Evolutionary conservation across 2,113 vertebrate species (phyloP), one percentile per base, ranked within the genome.

Genomic region (Oceanodroma tethys): DNA sequence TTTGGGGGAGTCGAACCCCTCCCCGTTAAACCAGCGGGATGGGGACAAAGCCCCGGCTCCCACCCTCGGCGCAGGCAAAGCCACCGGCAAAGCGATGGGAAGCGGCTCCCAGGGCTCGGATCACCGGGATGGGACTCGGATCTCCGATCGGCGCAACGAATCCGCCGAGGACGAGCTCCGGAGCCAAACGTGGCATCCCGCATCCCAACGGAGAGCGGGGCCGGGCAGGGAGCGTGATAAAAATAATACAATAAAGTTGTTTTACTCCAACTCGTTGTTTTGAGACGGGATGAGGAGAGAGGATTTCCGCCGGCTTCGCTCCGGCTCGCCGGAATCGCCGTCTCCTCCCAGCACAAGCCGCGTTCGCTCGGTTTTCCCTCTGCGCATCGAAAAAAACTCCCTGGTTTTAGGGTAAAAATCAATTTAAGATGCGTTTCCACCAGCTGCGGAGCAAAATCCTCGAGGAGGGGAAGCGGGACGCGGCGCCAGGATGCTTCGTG

Each of bases 391-490:
- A 45, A 52, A 71, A 20, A 72, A 19, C n/a, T 20, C 29, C 4
- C 16, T 3, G 36, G 15, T 6, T 71, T 74, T n/a, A 8, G 23
- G 53, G 40, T 16, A 56, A 73, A 43, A 43, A 26, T 18, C 38
- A 14, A 4, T 15, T 32, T 5, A 14, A 62, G n/a, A 11, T 1
- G 12, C 5, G 4, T 52, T 63, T 34, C 12, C 12, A 2, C 6
- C 38, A 6, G n/a, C 29, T 32, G 62, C 48, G 22, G 6, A 25
- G 50, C 25, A 16, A n/a, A 21, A 21, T 34, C 25, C 25, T 15
- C 12, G 4, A 27, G 45, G 67, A 25, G 47, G 32, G 65, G 22
- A 68, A 34, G 65, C 22, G 32, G 16, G 65, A n/a, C 11, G 8
- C 23, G 23, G 60, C 16, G 34, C 23, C 66, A 6, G 12, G 47